These are phyloP conservation scores for Gasteruption jaculator DNA, from an alignment of 2,888 invertebrate species.

Conservation along the genomic window DNA sequence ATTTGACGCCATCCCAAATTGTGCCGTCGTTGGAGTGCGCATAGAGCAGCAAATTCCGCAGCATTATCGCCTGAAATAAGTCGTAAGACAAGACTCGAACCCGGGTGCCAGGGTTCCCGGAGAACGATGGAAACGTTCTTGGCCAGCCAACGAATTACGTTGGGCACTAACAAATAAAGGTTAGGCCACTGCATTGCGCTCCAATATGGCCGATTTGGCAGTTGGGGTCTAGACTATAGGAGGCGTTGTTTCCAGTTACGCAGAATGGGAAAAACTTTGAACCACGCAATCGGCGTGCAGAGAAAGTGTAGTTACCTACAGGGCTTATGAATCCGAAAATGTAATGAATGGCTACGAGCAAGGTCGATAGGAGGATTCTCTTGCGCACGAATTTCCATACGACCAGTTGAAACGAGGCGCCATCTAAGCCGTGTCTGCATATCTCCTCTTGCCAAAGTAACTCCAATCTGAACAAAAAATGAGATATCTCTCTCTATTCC, in stretches of 20 bases:
- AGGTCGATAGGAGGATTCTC: conserved; percentile 49
- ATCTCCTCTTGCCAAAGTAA: conserved; percentile 56
- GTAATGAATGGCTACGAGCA: conserved; percentile 49
- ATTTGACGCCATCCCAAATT: conserved; percentile 49
- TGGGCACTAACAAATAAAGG: too few species aligned
- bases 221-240: too few species aligned
- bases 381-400: conserved; percentile 54
- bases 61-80: conserved; percentile 52
- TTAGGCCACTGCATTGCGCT: too few species aligned
- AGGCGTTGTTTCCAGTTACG: too few species aligned
- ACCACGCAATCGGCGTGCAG: neutral
- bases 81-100: too few species aligned
- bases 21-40: conserved; percentile 46
- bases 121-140: too few species aligned
- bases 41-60: conserved; percentile 51
- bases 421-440: conserved; percentile 46
- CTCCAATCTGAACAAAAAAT: conserved; percentile 49
- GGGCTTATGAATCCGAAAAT: conserved; percentile 54
- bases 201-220: too few species aligned
- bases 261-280: neutral
- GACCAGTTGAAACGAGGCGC: conserved; percentile 52
- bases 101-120: too few species aligned
- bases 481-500: too few species aligned
- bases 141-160: too few species aligned
- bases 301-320: conserved; percentile 49